phyloP scores from a whole-genome alignment of 2,113 vertebrate genomes.

The Peucedramus taeniatus region DNA sequence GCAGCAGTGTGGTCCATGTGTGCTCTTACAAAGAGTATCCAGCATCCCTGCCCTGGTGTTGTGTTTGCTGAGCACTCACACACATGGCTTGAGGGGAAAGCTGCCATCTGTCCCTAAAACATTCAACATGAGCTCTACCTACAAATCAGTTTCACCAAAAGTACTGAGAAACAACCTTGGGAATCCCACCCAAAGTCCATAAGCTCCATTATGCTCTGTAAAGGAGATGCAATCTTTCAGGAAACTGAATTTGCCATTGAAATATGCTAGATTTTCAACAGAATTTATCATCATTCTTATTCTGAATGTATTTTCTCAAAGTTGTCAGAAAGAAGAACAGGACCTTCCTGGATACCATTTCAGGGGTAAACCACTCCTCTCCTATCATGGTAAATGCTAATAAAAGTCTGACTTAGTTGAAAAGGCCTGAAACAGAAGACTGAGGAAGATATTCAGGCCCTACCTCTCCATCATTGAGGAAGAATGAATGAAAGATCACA shows the following conservation, averaged over 20 bases:
- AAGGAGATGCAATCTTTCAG: neutral
- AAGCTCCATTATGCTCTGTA: neutral
- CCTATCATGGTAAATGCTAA: neutral
- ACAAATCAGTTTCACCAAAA: neutral
- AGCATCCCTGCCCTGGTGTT: fast-evolving
- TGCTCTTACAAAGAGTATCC: neutral
- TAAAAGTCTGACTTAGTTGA: neutral
- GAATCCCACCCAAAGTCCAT: neutral
- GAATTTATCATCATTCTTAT: neutral
- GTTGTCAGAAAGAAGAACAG: neutral
- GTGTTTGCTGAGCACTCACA: neutral
- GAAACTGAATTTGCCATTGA: neutral
- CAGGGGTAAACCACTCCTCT: neutral
- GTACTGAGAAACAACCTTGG: neutral
- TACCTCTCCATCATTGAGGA: neutral
- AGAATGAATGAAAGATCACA: neutral
- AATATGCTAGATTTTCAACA: neutral
- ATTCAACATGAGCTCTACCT: neutral
- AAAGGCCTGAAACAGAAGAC: neutral
- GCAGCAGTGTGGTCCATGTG: neutral
- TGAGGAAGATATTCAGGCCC: neutral
- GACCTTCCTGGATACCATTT: neutral
- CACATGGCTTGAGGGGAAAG: neutral
- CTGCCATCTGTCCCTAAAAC: neutral
- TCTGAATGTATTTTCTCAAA: neutral